These are phyloP conservation scores for Thunnus maccoyii DNA, from an alignment of 2,113 vertebrate genomes.

Conservation along the genomic window DNA sequence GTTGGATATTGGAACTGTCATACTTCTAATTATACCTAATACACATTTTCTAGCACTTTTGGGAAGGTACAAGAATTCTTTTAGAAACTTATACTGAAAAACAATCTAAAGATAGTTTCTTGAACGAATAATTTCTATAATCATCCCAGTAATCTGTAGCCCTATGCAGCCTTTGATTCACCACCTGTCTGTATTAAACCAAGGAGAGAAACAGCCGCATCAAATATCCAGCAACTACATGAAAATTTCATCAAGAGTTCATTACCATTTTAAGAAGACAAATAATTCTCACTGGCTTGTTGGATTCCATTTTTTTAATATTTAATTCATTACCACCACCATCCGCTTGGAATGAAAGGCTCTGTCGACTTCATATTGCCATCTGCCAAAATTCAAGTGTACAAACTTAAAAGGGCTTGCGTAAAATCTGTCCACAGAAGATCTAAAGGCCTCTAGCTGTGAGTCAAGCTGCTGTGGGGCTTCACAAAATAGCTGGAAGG, in stretches of 20 bases:
- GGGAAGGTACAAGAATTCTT: too few relatives aligned
- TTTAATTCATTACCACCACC: background rate
- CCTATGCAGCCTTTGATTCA: too few relatives aligned
- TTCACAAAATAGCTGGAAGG: too few relatives aligned
- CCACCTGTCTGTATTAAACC: too few relatives aligned
- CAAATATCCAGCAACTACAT: background rate
- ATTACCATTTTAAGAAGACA: background rate
- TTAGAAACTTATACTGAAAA: too few relatives aligned
- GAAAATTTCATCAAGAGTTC: background rate
- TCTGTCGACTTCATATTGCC: background rate
- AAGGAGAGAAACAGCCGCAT: too few relatives aligned
- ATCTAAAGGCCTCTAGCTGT: background rate
- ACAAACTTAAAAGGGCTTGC: background rate
- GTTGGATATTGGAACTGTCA: too few relatives aligned
- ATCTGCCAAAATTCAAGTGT: background rate
- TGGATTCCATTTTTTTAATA: background rate
- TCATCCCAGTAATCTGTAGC: too few relatives aligned
- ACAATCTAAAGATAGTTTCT: too few relatives aligned
- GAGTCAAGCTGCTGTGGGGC: slow-evolving; percentile 1
- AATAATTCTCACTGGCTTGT: background rate
- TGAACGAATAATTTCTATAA: too few relatives aligned
- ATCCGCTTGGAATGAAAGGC: background rate
- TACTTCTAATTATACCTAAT: too few relatives aligned
- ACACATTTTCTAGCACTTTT: too few relatives aligned
- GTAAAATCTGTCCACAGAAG: slow-evolving; percentile 2